Base-by-base conservation (phyloP, 1,140 invertebrate genomes). In the Microplitis mediator region DNA sequence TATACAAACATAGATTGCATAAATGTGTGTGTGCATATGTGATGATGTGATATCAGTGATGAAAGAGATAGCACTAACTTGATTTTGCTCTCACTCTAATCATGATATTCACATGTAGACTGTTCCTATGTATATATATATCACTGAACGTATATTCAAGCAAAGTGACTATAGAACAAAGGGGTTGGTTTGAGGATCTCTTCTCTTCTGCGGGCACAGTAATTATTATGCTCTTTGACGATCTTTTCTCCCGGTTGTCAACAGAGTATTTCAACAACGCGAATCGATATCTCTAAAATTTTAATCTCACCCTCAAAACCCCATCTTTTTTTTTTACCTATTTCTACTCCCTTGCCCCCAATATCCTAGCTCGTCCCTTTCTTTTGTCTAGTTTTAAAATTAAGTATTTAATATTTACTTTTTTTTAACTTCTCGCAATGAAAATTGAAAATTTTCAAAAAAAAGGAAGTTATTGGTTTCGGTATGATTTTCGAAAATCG, bases 121-220 rank as follows among this genome's bases (percentile, higher is more conserved):
- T 23, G 23, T 23, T 23, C 23, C 23, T 23, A 23, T 23, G 2
- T 23, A 23, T 23, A 45, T 45, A 45, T 45, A 45, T 3, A 45
- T 3, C 4, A 11, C 39, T 45, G 11, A 45, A 6, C 39, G 11
- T 56, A 16, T 11, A 45, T 67, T 32, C 61, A 78, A 74, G 82
- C 82, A 85, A 85, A 86, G 83, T 86, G 84, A 86, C 84, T 86
- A 84, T 82, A 80, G 84, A 84, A 85, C 84, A 86, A 86, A 86
- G 83, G 83, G 83, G 39, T 45, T 45, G 39, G 39, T 45, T 85
- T 84, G 82, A 86, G 82, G 6, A 45, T 45, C 39, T 45, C 79
- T 83, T 86, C 82, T 84, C 84, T 83, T 85, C 84, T 83, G 79
- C 79, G 83, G 81, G 84, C 79, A 78, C 80, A 84, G 84, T 86